Conservation (phyloP, 2,113 vertebrate species). For the Candoia aspera region DNA sequence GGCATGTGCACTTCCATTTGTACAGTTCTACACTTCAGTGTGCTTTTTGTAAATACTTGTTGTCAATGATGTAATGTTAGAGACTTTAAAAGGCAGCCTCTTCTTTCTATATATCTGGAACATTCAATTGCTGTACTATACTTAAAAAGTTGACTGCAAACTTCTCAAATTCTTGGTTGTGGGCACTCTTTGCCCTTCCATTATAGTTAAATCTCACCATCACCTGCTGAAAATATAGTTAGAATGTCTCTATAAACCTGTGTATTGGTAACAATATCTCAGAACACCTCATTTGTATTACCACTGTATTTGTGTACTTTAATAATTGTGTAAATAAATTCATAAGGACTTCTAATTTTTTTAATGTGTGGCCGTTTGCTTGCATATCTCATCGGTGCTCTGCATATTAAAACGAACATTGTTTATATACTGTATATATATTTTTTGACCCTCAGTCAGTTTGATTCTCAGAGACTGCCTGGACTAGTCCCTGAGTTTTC, state of each 20-base stretch:
- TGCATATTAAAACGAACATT: neutral
- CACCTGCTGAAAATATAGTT: slow-evolving; percentile 50
- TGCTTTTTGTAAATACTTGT: slow-evolving; percentile 69
- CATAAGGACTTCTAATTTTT: slow-evolving; percentile 80
- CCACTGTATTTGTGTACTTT: slow-evolving; percentile 90
- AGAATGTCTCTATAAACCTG: slow-evolving; percentile 62
- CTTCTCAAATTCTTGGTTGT: slow-evolving; percentile 57
- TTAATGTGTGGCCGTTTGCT: slow-evolving; percentile 44
- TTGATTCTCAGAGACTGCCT: no score
- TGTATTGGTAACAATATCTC: slow-evolving; percentile 74
- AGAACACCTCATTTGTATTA: slow-evolving; percentile 82
- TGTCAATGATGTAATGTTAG: slow-evolving; percentile 56
- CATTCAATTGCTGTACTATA: slow-evolving; percentile 63
- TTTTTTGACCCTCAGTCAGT: no score
- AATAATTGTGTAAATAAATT: slow-evolving; percentile 95
- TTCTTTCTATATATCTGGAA: slow-evolving; percentile 62
- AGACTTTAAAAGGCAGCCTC: slow-evolving; percentile 58
- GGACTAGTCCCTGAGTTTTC: no score
- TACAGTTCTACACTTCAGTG: slow-evolving; percentile 53
- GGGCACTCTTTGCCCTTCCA: slow-evolving; percentile 52
- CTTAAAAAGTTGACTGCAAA: slow-evolving; percentile 64
- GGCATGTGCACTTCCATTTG: slow-evolving; percentile 59
- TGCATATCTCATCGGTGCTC: neutral
- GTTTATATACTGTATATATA: neutral
- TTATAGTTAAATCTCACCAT: slow-evolving; percentile 60